Evolutionary conservation across 1,140 invertebrate genomes (phyloP).

Genomic region (Zaprionus nigranus): DNA sequence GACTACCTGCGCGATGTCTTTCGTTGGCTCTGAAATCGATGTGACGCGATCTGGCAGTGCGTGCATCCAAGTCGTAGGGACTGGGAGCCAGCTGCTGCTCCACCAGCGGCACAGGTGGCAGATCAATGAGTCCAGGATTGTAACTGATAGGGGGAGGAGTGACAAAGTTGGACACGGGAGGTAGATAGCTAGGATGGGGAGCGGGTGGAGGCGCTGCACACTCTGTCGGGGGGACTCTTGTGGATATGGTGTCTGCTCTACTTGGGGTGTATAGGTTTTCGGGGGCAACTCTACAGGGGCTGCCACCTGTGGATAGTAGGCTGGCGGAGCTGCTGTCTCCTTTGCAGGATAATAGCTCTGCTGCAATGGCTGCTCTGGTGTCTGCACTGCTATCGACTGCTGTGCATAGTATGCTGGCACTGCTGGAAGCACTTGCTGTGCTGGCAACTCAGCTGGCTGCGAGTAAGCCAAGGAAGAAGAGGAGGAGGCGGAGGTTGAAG

Average conservation of each 20-base stretch:
- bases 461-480: not conserved
- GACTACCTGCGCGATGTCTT: conserved; percentile 42
- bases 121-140: conserved; percentile 40
- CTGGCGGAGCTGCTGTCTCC: not conserved
- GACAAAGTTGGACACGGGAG: conserved; percentile 51
- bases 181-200: conserved; percentile 42
- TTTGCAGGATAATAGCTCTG: not conserved
- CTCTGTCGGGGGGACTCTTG: no score
- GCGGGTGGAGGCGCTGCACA: no score
- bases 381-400: not conserved
- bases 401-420: not conserved
- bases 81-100: conserved; percentile 51
- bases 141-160: conserved; percentile 39
- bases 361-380: not conserved
- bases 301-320: not conserved
- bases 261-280: not conserved
- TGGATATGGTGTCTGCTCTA: not conserved
- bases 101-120: conserved; percentile 56
- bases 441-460: conserved; percentile 5
- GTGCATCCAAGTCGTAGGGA: conserved; percentile 45
- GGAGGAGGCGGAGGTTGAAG: not conserved
- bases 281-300: not conserved
- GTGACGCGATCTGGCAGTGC: conserved; percentile 42
- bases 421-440: not conserved
- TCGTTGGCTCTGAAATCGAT: conserved; percentile 62